These are phyloP conservation scores for Odontomachus brunneus DNA, from an alignment of 1,140 invertebrate genomes.

Conservation along the genomic window DNA sequence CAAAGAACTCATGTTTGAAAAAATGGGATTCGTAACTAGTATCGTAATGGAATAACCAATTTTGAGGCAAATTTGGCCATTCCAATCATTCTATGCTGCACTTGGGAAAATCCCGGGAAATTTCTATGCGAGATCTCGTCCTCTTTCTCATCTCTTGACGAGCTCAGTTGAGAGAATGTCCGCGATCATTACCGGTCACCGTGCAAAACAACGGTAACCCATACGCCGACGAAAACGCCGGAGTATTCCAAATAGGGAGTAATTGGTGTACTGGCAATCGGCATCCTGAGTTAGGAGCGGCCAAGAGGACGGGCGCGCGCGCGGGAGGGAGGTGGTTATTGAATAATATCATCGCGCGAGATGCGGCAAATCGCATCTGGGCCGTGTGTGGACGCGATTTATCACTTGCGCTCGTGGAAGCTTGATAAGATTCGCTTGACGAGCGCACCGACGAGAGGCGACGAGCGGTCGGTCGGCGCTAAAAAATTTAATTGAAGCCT, in stretches of 20 bases:
- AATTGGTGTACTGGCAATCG: conserved; percentile 23
- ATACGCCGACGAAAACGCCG: conserved; percentile 16
- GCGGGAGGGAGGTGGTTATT: conserved; percentile 18
- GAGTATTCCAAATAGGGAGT: conserved; percentile 16
- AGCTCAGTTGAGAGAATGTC: background rate
- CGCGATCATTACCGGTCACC: conserved; percentile 66
- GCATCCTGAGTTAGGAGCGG: conserved; percentile 4
- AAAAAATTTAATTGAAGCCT: background rate
- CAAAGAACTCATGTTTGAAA: no score
- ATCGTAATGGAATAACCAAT: no score
- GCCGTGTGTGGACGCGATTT: conserved; percentile 23
- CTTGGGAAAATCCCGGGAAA: no score
- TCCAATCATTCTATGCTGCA: no score
- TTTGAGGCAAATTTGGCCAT: no score
- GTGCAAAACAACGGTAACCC: conserved; percentile 63
- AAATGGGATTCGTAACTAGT: no score
- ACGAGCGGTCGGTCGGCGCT: background rate
- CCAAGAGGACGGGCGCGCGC: background rate
- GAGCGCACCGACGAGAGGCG: background rate
- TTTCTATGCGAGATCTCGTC: no score
- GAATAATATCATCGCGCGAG: conserved; percentile 54
- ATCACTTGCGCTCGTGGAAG: conserved; percentile 48
- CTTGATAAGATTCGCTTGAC: conserved; percentile 26
- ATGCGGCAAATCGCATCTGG: conserved; percentile 43
- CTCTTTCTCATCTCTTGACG: conserved; percentile 16